phyloP scores from a whole-genome alignment of 2,888 invertebrate genomes.

The Parnassius orleans region DNA sequence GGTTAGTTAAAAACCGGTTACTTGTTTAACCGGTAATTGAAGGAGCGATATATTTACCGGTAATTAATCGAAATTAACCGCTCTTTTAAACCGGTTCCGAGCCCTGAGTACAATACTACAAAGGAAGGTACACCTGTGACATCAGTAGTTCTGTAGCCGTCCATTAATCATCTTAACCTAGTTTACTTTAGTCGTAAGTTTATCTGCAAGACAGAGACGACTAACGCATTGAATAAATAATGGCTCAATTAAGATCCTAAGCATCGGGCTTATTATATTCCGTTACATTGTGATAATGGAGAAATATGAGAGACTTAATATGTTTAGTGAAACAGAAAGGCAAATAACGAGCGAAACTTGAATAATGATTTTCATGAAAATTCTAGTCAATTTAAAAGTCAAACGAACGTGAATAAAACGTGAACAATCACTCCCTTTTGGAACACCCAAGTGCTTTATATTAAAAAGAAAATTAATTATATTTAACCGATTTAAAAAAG shows the following conservation, averaged over 20 bases:
- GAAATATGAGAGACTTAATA: conserved; percentile 17
- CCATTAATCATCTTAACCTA: conserved; percentile 27
- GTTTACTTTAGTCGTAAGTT: conserved; percentile 30
- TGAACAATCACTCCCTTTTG: too few relatives aligned
- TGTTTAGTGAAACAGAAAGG: background rate
- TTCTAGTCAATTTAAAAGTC: background rate
- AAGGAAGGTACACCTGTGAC: background rate
- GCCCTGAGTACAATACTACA: background rate
- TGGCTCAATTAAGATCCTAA: conserved; percentile 31
- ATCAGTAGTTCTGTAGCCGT: background rate
- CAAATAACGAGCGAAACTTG: background rate
- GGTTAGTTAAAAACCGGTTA: too few relatives aligned
- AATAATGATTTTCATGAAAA: background rate
- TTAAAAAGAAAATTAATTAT: too few relatives aligned
- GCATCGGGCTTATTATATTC: conserved; percentile 7
- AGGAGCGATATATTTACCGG: too few relatives aligned
- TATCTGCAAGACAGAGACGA: conserved; percentile 25
- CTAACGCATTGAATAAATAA: conserved; percentile 31
- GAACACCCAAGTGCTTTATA: too few relatives aligned
- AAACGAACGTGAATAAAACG: too few relatives aligned
- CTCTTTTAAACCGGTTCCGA: too few relatives aligned
- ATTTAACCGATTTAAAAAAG: too few relatives aligned
- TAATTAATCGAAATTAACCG: too few relatives aligned
- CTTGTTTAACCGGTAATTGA: too few relatives aligned
- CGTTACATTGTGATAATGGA: conserved; percentile 1